These are phyloP conservation scores for Phortica magna DNA, from an alignment of 2,888 invertebrate genomes.

Conservation along the genomic window DNA sequence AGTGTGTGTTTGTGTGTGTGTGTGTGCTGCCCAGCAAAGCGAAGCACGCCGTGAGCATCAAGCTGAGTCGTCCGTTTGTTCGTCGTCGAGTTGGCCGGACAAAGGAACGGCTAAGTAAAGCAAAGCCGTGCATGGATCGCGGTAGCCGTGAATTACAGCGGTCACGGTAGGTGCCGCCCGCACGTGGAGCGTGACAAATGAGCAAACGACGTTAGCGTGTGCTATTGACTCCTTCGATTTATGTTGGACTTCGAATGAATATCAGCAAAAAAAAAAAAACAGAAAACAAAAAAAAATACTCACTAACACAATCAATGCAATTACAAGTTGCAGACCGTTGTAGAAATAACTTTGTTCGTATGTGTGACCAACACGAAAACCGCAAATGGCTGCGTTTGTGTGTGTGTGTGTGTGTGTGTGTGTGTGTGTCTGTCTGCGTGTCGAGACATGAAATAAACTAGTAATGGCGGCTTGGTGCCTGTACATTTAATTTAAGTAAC, in stretches of 20 bases:
- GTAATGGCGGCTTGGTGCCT: too few relatives aligned
- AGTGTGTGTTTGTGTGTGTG: constrained; percentile 19
- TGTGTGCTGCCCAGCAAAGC: constrained; percentile 40
- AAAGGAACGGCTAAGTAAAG: too few relatives aligned
- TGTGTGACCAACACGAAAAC: too few relatives aligned
- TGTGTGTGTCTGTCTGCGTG: too few relatives aligned
- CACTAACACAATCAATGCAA: background rate
- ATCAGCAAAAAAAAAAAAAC: background rate
- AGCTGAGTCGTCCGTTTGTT: background rate
- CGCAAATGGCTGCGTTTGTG: too few relatives aligned
- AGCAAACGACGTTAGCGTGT: constrained; percentile 35
- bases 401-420: too few relatives aligned
- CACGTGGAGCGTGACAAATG: constrained; percentile 52
- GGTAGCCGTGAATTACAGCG: background rate
- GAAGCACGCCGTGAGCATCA: constrained; percentile 43
- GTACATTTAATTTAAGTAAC: too few relatives aligned
- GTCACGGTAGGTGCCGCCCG: constrained; percentile 10
- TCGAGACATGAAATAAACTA: too few relatives aligned
- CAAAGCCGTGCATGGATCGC: background rate
- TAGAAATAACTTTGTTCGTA: too few relatives aligned
- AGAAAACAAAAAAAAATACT: background rate
- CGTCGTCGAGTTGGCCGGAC: too few relatives aligned
- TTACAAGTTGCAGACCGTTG: background rate
- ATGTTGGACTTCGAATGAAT: too few relatives aligned
- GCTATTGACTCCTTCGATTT: constrained; percentile 4